These are phyloP conservation scores for Lepilemur ruficaudatus DNA, from an alignment of 2,797 vertebrate genomes.

Conservation along the genomic window DNA sequence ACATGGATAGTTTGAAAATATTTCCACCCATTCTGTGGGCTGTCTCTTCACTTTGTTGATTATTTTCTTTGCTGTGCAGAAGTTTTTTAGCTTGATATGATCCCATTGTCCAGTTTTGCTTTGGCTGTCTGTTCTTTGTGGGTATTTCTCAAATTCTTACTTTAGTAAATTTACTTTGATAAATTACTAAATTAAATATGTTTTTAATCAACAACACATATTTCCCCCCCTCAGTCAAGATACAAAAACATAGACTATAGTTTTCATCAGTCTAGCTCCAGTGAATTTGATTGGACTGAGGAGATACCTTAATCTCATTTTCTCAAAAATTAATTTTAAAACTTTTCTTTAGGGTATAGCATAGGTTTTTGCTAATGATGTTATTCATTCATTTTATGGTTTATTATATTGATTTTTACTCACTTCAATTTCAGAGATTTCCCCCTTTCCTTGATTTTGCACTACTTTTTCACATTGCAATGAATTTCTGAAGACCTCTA, in stretches of 20 bases:
- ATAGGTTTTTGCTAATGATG: neutral
- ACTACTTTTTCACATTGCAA: neutral
- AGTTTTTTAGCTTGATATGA: too few species aligned
- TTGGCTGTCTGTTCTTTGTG: too few species aligned
- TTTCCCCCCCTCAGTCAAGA: neutral
- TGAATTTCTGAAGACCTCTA: neutral
- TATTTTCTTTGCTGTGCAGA: too few species aligned
- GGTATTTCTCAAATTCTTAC: neutral
- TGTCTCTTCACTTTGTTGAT: too few species aligned
- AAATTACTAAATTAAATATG: neutral
- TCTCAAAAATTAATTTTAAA: neutral
- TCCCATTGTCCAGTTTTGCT: too few species aligned
- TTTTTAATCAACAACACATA: neutral
- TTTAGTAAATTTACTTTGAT: too few species aligned
- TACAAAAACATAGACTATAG: neutral
- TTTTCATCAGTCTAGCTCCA: neutral
- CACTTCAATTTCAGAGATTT: neutral
- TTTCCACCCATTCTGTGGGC: too few species aligned
- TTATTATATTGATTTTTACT: neutral
- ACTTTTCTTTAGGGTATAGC: neutral
- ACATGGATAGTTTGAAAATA: too few species aligned
- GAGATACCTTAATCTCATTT: neutral
- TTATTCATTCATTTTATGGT: neutral
- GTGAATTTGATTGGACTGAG: neutral
- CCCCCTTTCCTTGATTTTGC: neutral